Conservation (phyloP, 2,797 vertebrate genomes). For the Gymnopithys bicolor region DNA sequence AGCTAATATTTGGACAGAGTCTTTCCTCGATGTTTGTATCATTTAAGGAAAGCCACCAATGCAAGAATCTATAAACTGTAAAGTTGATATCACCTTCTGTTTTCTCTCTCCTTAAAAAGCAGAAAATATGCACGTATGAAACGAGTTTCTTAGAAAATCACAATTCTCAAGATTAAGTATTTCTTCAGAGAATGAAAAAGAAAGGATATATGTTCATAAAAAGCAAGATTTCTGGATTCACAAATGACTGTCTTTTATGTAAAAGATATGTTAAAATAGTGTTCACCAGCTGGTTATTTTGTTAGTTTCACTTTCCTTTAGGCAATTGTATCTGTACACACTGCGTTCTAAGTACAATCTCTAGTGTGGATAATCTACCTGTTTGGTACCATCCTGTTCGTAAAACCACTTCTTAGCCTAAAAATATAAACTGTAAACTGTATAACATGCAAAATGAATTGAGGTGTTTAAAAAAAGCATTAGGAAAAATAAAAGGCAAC, state of each 20-base stretch:
- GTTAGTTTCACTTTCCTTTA: slow-evolving; percentile 83
- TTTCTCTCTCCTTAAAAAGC: slow-evolving; percentile 39
- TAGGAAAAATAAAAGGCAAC: slow-evolving; percentile 67
- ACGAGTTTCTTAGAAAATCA: slow-evolving; percentile 43
- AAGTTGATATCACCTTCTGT: neutral
- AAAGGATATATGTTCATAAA: slow-evolving; percentile 56
- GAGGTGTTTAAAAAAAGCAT: slow-evolving; percentile 71
- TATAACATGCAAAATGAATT: slow-evolving; percentile 76
- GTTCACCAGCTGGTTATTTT: slow-evolving; percentile 74
- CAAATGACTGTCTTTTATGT: slow-evolving; percentile 71
- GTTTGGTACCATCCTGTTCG: slow-evolving; percentile 78
- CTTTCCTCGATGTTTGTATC: neutral
- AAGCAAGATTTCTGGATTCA: slow-evolving; percentile 76
- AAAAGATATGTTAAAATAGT: slow-evolving; percentile 75
- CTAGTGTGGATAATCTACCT: slow-evolving; percentile 80
- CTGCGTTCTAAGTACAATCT: slow-evolving; percentile 74
- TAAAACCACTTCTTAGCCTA: slow-evolving; percentile 78
- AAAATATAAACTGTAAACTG: slow-evolving; percentile 79
- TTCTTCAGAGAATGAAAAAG: slow-evolving; percentile 63
- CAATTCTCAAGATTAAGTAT: slow-evolving; percentile 58
- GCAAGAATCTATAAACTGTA: slow-evolving; percentile 20
- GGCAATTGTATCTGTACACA: slow-evolving; percentile 79
- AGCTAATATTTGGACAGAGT: neutral
- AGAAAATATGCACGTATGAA: slow-evolving; percentile 26
- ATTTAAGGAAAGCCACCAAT: neutral